phyloP scores from a whole-genome alignment of 2,888 invertebrate species.

The Autographa gamma region DNA sequence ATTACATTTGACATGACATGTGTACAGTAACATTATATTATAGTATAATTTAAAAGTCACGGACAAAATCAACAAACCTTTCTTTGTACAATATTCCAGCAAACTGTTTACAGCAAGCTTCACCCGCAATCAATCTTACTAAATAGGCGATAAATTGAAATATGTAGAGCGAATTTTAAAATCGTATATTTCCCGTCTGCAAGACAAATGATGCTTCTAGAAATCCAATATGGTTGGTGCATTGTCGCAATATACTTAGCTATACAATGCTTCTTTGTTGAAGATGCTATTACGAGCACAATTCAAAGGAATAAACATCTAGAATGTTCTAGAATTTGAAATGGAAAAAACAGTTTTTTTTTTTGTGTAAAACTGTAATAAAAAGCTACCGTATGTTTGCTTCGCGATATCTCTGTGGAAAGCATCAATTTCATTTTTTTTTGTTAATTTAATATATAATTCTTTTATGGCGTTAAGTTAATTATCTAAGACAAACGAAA shows the following conservation, averaged over 20 bases:
- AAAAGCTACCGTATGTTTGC: no score
- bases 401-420: no score
- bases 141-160: constrained; percentile 47
- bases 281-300: neutral
- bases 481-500: neutral
- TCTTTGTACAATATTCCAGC: constrained; percentile 31
- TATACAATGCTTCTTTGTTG: constrained; percentile 3
- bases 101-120: constrained; percentile 20
- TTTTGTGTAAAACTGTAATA: no score
- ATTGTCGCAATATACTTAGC: constrained; percentile 4
- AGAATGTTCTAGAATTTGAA: neutral
- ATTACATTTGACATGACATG: no score
- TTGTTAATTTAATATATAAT: no score
- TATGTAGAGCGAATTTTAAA: constrained; percentile 45
- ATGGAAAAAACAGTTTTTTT: neutral
- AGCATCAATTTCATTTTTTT: no score
- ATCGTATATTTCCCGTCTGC: constrained; percentile 28
- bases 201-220: constrained; percentile 45
- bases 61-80: neutral
- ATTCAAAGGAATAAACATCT: constrained; percentile 2
- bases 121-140: constrained; percentile 25
- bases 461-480: neutral
- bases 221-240: constrained; percentile 38
- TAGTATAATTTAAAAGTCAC: no score
- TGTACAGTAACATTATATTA: no score